These are phyloP conservation scores for Eurystomus glaucurus DNA, from an alignment of 2,797 vertebrate genomes.

Conservation along the genomic window DNA sequence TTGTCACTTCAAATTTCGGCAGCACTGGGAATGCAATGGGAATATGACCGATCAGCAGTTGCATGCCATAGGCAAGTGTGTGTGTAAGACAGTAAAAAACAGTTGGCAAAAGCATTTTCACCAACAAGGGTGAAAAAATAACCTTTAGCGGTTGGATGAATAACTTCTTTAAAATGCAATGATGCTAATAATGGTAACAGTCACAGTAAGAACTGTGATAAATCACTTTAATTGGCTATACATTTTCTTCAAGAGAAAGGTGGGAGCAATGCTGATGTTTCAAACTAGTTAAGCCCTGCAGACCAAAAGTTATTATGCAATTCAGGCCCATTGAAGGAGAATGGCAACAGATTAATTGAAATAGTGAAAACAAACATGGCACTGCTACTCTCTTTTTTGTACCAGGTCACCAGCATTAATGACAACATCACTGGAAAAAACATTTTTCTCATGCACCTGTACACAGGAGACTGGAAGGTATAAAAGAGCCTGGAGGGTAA, in stretches of 20 bases:
- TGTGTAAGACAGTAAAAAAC: background rate
- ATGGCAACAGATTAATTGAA: background rate
- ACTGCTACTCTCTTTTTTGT: background rate
- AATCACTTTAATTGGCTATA: background rate
- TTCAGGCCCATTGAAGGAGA: background rate
- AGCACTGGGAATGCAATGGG: constrained; percentile 62
- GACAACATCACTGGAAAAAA: background rate
- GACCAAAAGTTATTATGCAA: background rate
- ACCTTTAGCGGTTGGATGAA: background rate
- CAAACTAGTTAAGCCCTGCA: background rate
- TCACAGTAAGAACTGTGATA: background rate
- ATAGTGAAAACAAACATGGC: background rate
- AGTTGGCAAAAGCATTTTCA: background rate
- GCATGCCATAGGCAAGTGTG: background rate
- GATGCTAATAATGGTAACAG: background rate
- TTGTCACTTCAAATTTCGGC: constrained; percentile 72
- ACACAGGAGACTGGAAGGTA: background rate
- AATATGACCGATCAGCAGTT: background rate
- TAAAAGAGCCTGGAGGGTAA: background rate
- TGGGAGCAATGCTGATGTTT: background rate
- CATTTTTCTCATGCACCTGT: background rate
- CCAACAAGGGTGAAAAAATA: background rate
- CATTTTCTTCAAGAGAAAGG: background rate
- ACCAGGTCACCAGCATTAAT: background rate
- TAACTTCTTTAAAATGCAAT: background rate